Conservation (phyloP, 1,140 invertebrate genomes). For the Drosophila trapezifrons region DNA sequence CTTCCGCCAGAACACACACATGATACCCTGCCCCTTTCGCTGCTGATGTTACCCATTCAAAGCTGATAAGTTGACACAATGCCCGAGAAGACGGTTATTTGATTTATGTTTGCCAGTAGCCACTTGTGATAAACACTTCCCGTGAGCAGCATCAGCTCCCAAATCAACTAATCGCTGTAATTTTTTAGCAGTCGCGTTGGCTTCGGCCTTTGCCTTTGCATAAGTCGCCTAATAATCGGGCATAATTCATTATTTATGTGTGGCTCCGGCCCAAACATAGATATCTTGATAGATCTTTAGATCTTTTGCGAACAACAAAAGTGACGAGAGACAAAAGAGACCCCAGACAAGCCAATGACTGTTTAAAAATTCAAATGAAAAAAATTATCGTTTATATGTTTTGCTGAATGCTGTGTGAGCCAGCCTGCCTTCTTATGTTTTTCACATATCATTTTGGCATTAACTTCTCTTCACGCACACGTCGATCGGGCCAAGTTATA, state of each 20-base stretch:
- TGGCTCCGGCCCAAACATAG: conserved; percentile 50
- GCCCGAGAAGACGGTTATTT: background rate
- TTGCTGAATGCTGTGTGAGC: conserved; percentile 21
- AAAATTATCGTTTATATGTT: conserved; percentile 42
- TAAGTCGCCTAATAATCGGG: conserved; percentile 78
- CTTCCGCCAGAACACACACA: conserved; percentile 2
- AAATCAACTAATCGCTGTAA: conserved; percentile 71
- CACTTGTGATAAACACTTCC: conserved; percentile 22
- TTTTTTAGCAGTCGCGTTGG: conserved; percentile 57
- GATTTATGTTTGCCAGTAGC: conserved; percentile 37
- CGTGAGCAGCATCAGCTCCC: conserved; percentile 34
- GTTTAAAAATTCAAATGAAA: conserved; percentile 74
- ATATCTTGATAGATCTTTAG: conserved; percentile 61
- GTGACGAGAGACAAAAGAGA: conserved; percentile 48
- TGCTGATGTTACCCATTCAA: background rate
- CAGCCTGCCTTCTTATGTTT: conserved; percentile 34
- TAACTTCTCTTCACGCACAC: conserved; percentile 72
- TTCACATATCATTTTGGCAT: conserved; percentile 80
- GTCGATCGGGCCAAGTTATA: conserved; percentile 63
- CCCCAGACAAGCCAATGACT: conserved; percentile 74
- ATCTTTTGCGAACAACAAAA: conserved; percentile 70
- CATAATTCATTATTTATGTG: conserved; percentile 80
- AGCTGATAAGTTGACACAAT: conserved; percentile 9
- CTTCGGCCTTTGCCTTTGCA: conserved; percentile 51
- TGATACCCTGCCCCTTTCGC: background rate